Conservation (phyloP, 1,140 invertebrate species). For the Neoseiulus cucumeris region DNA sequence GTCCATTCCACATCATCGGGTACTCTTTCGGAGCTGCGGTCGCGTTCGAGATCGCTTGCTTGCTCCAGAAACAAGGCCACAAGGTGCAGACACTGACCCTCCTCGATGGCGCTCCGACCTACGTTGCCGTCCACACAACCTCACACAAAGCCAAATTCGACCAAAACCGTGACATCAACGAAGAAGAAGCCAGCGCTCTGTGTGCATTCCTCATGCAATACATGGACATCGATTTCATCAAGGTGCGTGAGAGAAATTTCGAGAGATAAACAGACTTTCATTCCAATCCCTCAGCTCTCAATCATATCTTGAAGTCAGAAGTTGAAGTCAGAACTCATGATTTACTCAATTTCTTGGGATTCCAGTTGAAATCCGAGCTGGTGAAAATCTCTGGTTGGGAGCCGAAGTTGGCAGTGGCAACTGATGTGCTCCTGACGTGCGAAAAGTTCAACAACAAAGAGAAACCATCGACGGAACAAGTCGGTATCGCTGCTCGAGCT, state of each 20-base stretch:
- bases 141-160: conserved; percentile 32
- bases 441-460: conserved; percentile 22
- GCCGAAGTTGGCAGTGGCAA: conserved; percentile 25
- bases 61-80: conserved; percentile 39
- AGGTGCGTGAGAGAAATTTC: conserved; percentile 31
- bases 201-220: conserved; percentile 61
- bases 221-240: conserved; percentile 47
- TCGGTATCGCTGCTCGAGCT: conserved; percentile 43
- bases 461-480: conserved; percentile 28
- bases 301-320: not conserved
- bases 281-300: no score
- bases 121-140: conserved; percentile 57
- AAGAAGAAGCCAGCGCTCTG: conserved; percentile 44
- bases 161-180: conserved; percentile 11
- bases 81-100: conserved; percentile 36
- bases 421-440: conserved; percentile 26
- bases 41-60: conserved; percentile 74
- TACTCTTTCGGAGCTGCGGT: conserved; percentile 85
- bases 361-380: conserved; percentile 36
- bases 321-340: conserved; percentile 2
- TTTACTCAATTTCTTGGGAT: conserved; percentile 15
- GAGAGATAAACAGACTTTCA: no score
- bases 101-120: conserved; percentile 77
- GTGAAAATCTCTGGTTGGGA: conserved; percentile 27
- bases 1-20: conserved; percentile 61